Conservation (phyloP, 1,140 invertebrate species). For the Dufourea novaeangliae region DNA sequence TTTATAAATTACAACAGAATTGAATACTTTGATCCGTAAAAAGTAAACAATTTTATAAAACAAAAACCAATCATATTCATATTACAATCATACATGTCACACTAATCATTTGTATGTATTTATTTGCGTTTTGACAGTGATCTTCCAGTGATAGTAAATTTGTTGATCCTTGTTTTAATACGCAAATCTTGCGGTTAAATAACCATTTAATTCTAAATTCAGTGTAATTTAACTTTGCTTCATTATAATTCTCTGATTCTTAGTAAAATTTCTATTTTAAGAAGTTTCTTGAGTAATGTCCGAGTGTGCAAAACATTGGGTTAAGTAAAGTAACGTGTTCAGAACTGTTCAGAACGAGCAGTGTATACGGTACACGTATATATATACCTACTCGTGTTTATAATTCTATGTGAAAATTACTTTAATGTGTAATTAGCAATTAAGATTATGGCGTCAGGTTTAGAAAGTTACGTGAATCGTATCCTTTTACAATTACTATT, state of each 20-base stretch:
- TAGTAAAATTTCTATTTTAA: neutral
- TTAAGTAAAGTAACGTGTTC: neutral
- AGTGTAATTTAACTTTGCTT: neutral
- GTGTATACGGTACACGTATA: neutral
- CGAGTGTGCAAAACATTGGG: neutral
- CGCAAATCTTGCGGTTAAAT: neutral
- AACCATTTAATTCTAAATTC: neutral
- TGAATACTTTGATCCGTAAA: neutral
- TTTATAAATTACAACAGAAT: no score
- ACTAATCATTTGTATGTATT: neutral
- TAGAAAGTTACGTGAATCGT: slow-evolving; percentile 94
- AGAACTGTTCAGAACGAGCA: neutral
- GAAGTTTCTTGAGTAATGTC: neutral
- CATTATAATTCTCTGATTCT: neutral
- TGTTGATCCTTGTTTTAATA: neutral
- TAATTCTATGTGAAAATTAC: slow-evolving; percentile 4
- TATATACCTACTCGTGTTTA: slow-evolving; percentile 5
- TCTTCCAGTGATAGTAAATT: neutral
- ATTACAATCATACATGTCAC: no score
- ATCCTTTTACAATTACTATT: slow-evolving; percentile 83
- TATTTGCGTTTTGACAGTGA: neutral
- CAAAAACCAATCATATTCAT: neutral
- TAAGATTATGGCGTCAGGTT: slow-evolving; percentile 87
- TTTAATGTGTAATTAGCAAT: slow-evolving; percentile 35
- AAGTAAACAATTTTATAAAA: neutral